Conservation (phyloP, 2,888 invertebrate genomes). For the Luffia ferchaultella region DNA sequence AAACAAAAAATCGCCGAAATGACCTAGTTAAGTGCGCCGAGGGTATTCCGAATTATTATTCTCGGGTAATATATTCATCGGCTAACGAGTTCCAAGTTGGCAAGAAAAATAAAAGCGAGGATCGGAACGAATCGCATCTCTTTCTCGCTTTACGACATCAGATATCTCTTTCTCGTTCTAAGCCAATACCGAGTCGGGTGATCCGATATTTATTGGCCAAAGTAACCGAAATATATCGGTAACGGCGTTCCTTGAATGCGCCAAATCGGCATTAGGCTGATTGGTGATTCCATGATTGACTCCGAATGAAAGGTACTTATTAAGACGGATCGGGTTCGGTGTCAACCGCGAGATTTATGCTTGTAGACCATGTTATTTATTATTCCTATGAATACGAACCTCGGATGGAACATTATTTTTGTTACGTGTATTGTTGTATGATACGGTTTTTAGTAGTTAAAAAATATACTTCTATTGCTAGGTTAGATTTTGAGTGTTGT, state of each 20-base stretch:
- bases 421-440: too few species aligned
- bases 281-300: background rate
- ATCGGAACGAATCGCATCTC: background rate
- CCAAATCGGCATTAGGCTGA: background rate
- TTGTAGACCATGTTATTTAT: too few species aligned
- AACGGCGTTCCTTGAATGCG: too few species aligned
- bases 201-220: background rate
- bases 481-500: too few species aligned
- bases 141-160: background rate
- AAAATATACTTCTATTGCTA: too few species aligned
- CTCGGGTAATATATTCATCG: conserved; percentile 3
- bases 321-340: background rate
- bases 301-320: background rate
- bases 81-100: conserved; percentile 3
- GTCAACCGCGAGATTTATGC: background rate
- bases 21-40: background rate
- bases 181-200: background rate
- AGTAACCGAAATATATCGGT: background rate
- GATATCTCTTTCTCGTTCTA: background rate
- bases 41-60: background rate
- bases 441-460: too few species aligned
- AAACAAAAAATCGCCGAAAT: background rate
- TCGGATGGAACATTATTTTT: too few species aligned
- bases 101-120: conserved; percentile 4
- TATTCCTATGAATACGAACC: too few species aligned